Conservation (phyloP, 2,113 vertebrate species). For the Ceyx margarethae region DNA sequence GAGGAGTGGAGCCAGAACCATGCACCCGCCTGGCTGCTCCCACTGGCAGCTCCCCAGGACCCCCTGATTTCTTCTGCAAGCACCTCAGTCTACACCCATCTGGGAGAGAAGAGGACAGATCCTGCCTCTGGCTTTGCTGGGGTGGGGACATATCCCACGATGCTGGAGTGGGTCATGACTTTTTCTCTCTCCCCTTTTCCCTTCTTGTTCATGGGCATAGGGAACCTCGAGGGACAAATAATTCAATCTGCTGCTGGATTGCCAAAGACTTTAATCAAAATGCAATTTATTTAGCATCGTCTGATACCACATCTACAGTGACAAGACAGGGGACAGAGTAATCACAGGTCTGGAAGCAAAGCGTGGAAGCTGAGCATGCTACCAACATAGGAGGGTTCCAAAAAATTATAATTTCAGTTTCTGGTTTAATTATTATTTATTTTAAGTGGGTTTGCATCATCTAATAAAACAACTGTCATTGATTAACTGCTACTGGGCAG, state of each 20-base stretch:
- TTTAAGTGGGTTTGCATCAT: conserved; percentile 43
- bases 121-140: rapidly evolving
- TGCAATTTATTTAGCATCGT: conserved; percentile 22
- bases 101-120: neutral
- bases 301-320: neutral
- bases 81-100: rapidly evolving
- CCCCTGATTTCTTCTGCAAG: neutral
- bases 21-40: neutral
- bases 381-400: neutral
- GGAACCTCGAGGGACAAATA: conserved; percentile 9
- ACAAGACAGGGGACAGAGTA: neutral
- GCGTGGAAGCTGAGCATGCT: neutral
- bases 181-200: neutral
- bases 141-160: rapidly evolving
- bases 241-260: conserved; percentile 13
- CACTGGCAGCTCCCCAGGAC: rapidly evolving
- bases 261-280: conserved; percentile 42
- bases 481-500: conserved; percentile 57
- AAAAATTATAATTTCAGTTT: conserved; percentile 25
- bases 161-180: neutral
- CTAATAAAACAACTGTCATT: conserved; percentile 59
- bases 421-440: conserved; percentile 61
- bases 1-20: neutral
- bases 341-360: conserved; percentile 3
- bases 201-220: neutral